phyloP scores from a whole-genome alignment of 2,113 vertebrate species.

The Chaetorhynchus papuensis region DNA sequence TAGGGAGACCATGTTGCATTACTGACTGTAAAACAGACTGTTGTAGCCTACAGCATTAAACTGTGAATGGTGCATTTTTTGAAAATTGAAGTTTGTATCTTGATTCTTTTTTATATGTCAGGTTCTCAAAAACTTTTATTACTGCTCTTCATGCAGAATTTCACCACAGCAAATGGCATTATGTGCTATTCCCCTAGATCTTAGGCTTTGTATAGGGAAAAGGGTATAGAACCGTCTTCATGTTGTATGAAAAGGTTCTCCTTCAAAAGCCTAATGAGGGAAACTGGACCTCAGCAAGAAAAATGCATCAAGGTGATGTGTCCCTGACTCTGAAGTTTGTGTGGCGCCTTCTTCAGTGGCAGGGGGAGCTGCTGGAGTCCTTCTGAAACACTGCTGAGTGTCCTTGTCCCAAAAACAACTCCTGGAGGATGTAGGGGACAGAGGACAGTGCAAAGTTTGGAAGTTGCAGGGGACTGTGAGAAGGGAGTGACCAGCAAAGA shows the following conservation, averaged over 20 bases:
- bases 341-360: not conserved
- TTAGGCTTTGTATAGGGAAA: not conserved
- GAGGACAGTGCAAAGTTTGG: not conserved
- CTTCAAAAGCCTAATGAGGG: not conserved
- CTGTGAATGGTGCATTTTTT: not conserved
- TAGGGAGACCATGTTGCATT: not conserved
- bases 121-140: not conserved
- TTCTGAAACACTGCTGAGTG: not conserved
- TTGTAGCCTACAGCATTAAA: not conserved
- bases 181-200: not conserved
- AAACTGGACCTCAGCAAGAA: not conserved
- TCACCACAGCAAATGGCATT: not conserved
- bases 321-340: not conserved
- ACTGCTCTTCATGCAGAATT: not conserved
- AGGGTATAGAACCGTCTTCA: not conserved
- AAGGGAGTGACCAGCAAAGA: not conserved
- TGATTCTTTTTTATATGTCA: not conserved
- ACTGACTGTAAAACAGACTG: not conserved
- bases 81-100: not conserved
- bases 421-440: not conserved
- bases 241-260: not conserved
- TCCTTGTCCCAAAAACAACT: not conserved
- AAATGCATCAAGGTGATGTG: not conserved
- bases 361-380: not conserved
- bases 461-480: not conserved